Evolutionary conservation across 2,113 vertebrate species (phyloP), one percentile per base, ranked within the genome.

Genomic region (Macheiramphus alcinus): DNA sequence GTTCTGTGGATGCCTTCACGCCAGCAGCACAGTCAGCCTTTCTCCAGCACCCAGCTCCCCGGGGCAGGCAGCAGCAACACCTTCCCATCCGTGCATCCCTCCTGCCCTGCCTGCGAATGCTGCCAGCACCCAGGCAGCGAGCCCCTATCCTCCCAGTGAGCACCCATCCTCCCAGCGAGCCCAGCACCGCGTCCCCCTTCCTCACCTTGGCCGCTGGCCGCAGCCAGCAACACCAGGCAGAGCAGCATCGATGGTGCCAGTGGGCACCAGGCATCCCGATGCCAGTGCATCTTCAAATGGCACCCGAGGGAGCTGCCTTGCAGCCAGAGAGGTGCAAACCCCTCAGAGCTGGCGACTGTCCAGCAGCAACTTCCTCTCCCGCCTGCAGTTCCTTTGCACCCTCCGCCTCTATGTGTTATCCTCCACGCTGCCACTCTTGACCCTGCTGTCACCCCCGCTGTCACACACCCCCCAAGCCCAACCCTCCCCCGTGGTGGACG

Each of bases 221-320:
- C 0, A 4, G 16, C 8, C 59, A 56, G 43, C 74, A 52, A 38
- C 23, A 1, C 36, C 62, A 29, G 15, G 16, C 53, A 16, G 15
- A 68, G 62, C 55, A 68, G 40, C 29, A 7, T 11, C 67, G 4
- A 3, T 13, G 7, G 53, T 3, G 13, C 40, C 7, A 2, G 18
- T 1, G 18, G 13, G 36, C 19, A 11, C 18, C 9, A 1, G 19
- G 27, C 9, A 12, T 36, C 36, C 48, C 17, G 5, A 0, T 1
- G 3, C 32, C 1, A 2, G 10, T 0, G 13, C 91, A 93, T 93
- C 23, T 61, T n/a, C 3, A 4, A 4, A 2, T 1, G 34, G 38
- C 45, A 12, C 15, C 26, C 5, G 1, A 7, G 8, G 1, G 3
- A 58, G 73, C 21, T 42, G 27, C 14, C 32, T 4, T 5, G 55